Conservation (phyloP, 2,113 vertebrate species). For the Hippocampus mohnikei region DNA sequence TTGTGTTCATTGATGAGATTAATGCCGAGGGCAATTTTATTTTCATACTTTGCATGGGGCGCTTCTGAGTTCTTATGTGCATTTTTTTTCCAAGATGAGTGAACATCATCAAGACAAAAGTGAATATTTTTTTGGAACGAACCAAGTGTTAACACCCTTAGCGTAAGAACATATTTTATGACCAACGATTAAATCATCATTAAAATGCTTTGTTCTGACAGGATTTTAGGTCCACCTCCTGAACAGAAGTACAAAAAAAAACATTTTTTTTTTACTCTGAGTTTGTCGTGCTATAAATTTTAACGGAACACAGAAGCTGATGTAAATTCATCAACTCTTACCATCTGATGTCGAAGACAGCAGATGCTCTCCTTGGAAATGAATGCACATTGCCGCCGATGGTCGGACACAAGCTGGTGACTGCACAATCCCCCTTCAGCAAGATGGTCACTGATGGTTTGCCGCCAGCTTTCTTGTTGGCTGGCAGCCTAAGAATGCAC, state of each 20-base stretch:
- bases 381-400: slow-evolving; percentile 27
- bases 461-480: slow-evolving; percentile 25
- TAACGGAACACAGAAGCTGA: slow-evolving; percentile 1
- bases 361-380: slow-evolving; percentile 10
- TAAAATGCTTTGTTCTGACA: too few species aligned
- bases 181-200: too few species aligned
- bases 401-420: slow-evolving; percentile 33
- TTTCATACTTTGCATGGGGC: too few species aligned
- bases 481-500: slow-evolving; percentile 21
- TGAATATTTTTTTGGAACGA: too few species aligned
- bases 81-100: too few species aligned
- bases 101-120: too few species aligned
- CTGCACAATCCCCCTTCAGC: slow-evolving; percentile 18
- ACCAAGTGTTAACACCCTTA: too few species aligned
- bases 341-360: slow-evolving; percentile 8
- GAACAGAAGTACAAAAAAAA: not conserved
- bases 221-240: not conserved
- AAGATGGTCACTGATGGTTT: slow-evolving; percentile 20
- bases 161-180: too few species aligned
- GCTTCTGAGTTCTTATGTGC: too few species aligned
- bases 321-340: not conserved
- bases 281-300: not conserved
- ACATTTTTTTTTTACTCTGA: not conserved
- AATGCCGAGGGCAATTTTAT: too few species aligned
- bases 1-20: too few species aligned